Conservation (phyloP, 2,888 invertebrate species). For the Ochropleura leucogaster region DNA sequence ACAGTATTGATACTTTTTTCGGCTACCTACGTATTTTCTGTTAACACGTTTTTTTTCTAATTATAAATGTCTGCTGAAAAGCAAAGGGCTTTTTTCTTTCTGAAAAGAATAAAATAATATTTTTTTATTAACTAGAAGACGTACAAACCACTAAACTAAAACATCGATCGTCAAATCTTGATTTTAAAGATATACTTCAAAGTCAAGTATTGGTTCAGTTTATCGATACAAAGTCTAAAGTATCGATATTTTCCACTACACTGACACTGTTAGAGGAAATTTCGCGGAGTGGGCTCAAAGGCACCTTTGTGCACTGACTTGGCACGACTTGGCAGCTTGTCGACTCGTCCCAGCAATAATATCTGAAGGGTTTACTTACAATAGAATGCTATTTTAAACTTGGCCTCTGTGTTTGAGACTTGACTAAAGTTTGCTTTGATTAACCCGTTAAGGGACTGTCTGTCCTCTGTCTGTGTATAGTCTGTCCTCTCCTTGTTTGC, state of each 20-base stretch:
- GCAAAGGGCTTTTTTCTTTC: no score
- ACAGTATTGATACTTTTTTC: conserved; percentile 7
- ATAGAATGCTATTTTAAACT: conserved; percentile 47
- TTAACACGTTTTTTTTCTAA: no score
- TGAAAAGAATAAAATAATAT: no score
- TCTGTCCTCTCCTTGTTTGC: background rate
- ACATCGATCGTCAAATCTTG: background rate
- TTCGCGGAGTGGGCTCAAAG: conserved; percentile 14
- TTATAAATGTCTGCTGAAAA: no score
- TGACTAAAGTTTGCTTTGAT: conserved; percentile 12
- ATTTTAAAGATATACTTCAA: background rate
- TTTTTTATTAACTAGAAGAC: background rate
- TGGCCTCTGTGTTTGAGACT: conserved; percentile 14
- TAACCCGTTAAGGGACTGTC: background rate
- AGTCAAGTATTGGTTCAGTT: conserved; percentile 14
- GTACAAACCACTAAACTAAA: background rate
- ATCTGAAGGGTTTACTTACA: conserved; percentile 35
- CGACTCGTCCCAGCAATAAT: conserved; percentile 46
- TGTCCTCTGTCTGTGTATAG: no score
- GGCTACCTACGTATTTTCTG: background rate
- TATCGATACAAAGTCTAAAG: conserved; percentile 25
- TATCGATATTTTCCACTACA: conserved; percentile 17
- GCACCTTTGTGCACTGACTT: conserved; percentile 40
- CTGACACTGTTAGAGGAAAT: conserved; percentile 23
- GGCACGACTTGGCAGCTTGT: conserved; percentile 44